These are phyloP conservation scores for Gryllus longicercus DNA, from an alignment of 2,888 invertebrate species.

Conservation along the genomic window DNA sequence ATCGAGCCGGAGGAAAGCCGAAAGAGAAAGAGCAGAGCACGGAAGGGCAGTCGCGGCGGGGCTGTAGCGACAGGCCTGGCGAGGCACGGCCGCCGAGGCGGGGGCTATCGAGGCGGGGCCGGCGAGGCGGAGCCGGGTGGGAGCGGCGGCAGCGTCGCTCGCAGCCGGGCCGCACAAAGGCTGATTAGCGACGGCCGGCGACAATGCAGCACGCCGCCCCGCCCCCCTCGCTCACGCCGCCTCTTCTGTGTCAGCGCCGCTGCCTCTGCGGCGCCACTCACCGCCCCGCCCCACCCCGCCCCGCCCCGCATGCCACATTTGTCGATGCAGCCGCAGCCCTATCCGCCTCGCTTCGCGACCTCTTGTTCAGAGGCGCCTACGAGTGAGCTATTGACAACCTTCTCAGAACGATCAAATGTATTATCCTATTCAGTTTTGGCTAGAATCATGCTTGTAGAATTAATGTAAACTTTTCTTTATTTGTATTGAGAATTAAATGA, in stretches of 20 bases:
- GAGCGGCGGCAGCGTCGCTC: not conserved
- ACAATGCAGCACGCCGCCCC: not conserved
- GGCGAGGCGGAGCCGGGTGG: not conserved
- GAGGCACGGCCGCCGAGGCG: no score
- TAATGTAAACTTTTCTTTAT: no score
- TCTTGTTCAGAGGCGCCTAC: no score
- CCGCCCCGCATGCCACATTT: not conserved
- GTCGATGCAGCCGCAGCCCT: not conserved
- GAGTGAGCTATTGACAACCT: no score
- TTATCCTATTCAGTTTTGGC: no score
- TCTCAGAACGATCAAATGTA: no score
- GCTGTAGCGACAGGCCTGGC: no score
- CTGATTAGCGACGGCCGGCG: slow-evolving; percentile 18
- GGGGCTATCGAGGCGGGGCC: not conserved
- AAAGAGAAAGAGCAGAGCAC: not conserved
- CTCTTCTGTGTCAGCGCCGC: not conserved
- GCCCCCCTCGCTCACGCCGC: not conserved
- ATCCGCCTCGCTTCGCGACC: not conserved
- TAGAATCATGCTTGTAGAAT: no score
- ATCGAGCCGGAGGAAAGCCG: slow-evolving; percentile 24
- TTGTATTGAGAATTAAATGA: no score
- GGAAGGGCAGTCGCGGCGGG: no score
- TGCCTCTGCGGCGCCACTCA: not conserved
- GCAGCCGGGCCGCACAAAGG: not conserved
- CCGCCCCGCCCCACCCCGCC: not conserved